Conservation (phyloP, 2,113 vertebrate genomes). For the Gallinago media region DNA sequence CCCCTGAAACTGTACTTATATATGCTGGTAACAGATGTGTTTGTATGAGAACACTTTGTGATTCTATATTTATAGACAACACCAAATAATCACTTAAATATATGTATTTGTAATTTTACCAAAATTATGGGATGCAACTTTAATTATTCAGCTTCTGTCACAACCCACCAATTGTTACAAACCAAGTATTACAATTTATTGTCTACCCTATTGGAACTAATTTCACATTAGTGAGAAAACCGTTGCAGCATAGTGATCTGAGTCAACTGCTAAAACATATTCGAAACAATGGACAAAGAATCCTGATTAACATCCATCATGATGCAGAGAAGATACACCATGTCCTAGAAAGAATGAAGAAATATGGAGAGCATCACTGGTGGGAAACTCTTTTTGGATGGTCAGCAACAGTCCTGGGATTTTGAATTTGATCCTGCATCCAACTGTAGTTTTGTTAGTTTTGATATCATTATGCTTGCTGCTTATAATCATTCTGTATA, state of each 20-base stretch:
- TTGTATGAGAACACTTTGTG: not conserved
- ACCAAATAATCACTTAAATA: not conserved
- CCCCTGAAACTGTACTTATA: not conserved
- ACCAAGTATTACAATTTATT: not conserved
- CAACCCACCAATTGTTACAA: not conserved
- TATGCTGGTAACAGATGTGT: not conserved
- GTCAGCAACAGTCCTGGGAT: not conserved
- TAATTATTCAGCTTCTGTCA: not conserved
- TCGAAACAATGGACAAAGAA: not conserved
- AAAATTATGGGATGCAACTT: not conserved
- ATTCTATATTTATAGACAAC: not conserved
- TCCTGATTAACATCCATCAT: not conserved
- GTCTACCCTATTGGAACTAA: not conserved
- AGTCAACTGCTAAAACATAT: not conserved
- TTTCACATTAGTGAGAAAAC: not conserved
- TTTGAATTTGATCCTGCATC: not conserved
- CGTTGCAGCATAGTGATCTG: not conserved
- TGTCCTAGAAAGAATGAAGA: not conserved
- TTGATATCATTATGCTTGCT: not conserved
- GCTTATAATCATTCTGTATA: not conserved
- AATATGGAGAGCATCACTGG: not conserved
- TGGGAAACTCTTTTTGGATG: not conserved
- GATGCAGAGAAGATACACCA: not conserved
- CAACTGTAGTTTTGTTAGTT: not conserved
- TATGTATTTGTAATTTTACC: not conserved